A percentile compares a stretch with the other conserved stretches of the same genome.
These are phyloP conservation scores for Pantherophis alleghaniensis DNA, from an alignment of 2,797 vertebrate species.

Conservation along the genomic window DNA sequence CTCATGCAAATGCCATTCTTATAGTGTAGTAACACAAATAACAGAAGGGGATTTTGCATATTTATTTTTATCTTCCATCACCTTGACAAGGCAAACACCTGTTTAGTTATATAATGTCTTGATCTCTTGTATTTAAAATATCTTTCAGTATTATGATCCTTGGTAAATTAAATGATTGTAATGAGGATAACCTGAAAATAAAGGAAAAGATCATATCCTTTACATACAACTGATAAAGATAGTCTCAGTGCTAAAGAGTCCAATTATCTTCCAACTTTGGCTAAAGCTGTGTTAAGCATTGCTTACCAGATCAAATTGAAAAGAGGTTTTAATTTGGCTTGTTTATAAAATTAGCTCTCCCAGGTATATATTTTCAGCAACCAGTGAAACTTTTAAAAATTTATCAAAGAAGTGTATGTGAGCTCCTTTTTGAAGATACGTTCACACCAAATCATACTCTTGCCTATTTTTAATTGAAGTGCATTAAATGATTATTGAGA, in stretches of 20 bases:
- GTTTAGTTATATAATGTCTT: not conserved
- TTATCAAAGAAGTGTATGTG: conserved; percentile 13
- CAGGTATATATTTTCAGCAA: conserved; percentile 21
- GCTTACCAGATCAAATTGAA: conserved; percentile 10
- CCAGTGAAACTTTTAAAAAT: conserved; percentile 31
- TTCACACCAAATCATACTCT: not conserved
- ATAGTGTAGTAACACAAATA: conserved; percentile 45
- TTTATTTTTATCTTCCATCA: conserved; percentile 23
- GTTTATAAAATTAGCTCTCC: not conserved
- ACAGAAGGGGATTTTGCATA: not conserved
- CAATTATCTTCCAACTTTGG: not conserved
- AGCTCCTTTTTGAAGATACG: not conserved
- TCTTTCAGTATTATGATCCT: fast-evolving
- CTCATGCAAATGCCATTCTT: conserved; percentile 38
- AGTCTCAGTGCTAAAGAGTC: conserved; percentile 17
- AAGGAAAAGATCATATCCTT: conserved; percentile 13
- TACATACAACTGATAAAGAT: not conserved
- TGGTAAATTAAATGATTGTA: not conserved
- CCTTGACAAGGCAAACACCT: conserved; percentile 17
- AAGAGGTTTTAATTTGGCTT: not conserved
- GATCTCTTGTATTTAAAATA: conserved; percentile 4
- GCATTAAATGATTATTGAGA: not conserved
- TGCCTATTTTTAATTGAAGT: conserved; percentile 7
- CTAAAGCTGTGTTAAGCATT: not conserved
- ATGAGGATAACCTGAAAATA: conserved; percentile 1